Percentiles rank a stretch among this genome's conserved stretches.
These are phyloP conservation scores for Triops longicaudatus DNA, from an alignment of 1,140 invertebrate genomes.

Conservation along the genomic window DNA sequence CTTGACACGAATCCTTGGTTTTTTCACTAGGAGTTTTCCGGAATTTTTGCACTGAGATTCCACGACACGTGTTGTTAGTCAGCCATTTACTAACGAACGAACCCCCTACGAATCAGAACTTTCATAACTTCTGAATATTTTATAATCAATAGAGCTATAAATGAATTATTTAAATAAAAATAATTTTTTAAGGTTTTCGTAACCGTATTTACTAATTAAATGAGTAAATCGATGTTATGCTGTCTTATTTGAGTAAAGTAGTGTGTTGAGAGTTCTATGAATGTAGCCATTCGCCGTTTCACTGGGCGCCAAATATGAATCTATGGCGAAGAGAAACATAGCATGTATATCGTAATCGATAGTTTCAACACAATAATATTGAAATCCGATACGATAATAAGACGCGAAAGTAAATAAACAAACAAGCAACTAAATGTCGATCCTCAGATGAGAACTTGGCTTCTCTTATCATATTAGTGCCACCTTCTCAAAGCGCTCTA, in stretches of 20 bases:
- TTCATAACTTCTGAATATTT: not conserved
- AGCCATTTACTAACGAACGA: not conserved
- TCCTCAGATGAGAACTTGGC: no score
- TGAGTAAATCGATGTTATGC: not conserved
- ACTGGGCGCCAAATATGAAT: no score
- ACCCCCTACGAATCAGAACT: not conserved
- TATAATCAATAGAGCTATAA: not conserved
- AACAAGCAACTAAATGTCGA: no score
- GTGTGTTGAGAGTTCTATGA: not conserved
- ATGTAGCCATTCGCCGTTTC: not conserved
- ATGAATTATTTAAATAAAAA: not conserved
- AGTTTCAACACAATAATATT: no score
- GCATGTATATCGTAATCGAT: no score
- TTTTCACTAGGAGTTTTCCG: not conserved
- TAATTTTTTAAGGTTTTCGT: not conserved
- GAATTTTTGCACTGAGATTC: not conserved
- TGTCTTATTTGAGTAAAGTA: not conserved
- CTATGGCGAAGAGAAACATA: no score
- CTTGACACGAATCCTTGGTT: not conserved
- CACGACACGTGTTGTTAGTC: slow-evolving; percentile 8
- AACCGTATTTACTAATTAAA: not conserved
- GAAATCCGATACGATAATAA: no score
- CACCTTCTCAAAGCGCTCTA: no score
- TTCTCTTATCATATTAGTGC: no score
- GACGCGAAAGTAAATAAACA: no score